Evolutionary conservation across 2,113 vertebrate species (phyloP).

Genomic region (Campylomormyrus tamandua): DNA sequence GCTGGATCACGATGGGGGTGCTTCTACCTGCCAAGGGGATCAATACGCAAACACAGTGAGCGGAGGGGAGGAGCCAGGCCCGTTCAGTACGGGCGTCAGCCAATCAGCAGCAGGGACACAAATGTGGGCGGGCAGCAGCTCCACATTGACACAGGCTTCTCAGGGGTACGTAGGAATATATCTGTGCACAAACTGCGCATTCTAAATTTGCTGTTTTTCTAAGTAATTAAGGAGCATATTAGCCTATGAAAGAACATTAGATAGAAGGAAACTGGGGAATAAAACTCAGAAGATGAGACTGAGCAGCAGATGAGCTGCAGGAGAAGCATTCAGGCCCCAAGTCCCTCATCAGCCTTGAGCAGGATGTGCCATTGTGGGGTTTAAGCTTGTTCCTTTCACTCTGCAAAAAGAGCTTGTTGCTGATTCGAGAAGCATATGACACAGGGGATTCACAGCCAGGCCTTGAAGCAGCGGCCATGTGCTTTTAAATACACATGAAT

Average conservation of each 20-base stretch:
- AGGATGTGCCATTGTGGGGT: neutral
- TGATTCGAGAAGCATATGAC: neutral
- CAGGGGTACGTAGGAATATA: neutral
- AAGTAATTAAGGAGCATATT: neutral
- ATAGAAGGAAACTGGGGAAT: neutral
- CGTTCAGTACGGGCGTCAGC: neutral
- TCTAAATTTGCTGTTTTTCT: neutral
- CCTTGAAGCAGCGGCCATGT: neutral
- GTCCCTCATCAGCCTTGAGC: neutral
- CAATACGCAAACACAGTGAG: neutral
- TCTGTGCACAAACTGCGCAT: neutral
- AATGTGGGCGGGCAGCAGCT: neutral
- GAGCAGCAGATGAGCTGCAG: neutral
- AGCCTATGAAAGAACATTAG: neutral
- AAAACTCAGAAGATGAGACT: neutral
- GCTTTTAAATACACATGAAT: neutral
- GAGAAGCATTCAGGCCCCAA: neutral
- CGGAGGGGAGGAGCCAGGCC: neutral
- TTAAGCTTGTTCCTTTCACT: neutral
- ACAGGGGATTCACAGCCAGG: neutral
- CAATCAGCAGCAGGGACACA: neutral
- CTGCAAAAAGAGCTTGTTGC: neutral
- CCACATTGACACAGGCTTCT: neutral
- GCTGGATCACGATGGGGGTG: conserved; percentile 46
- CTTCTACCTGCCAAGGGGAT: conserved; percentile 28